Percentiles rank a stretch among this genome's conserved stretches.
These are phyloP conservation scores for Exocentrus adspersus DNA, from an alignment of 2,888 invertebrate species.

Conservation along the genomic window DNA sequence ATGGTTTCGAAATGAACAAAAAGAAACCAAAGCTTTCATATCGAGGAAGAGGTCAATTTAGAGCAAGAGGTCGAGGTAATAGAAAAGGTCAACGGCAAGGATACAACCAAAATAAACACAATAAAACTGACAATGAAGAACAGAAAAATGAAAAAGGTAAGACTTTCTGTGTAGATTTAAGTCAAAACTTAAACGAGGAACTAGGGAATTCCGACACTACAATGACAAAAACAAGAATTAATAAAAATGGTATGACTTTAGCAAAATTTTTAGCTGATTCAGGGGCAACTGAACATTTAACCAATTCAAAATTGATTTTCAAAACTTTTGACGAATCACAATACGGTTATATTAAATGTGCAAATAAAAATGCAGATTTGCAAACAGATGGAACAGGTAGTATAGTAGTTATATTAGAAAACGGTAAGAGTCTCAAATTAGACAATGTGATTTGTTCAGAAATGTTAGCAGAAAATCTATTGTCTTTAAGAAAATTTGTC, in stretches of 20 bases:
- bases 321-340: neutral
- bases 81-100: neutral
- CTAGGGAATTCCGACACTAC: neutral
- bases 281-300: constrained; percentile 1
- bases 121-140: neutral
- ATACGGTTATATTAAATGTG: constrained; percentile 2
- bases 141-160: neutral
- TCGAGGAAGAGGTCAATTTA: too few relatives aligned
- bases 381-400: neutral
- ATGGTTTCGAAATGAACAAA: neutral
- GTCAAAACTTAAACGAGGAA: too few relatives aligned
- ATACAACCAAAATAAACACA: neutral
- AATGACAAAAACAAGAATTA: too few relatives aligned
- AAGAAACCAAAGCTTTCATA: neutral
- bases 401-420: neutral
- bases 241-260: neutral
- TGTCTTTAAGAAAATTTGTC: neutral
- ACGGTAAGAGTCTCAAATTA: neutral
- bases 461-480: neutral
- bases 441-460: neutral
- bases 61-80: neutral
- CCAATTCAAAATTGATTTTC: neutral
- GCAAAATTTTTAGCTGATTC: neutral
- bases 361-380: constrained; percentile 1
- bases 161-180: neutral